phyloP scores from a whole-genome alignment of 2,888 invertebrate genomes.

The Stomorhina lunata region DNA sequence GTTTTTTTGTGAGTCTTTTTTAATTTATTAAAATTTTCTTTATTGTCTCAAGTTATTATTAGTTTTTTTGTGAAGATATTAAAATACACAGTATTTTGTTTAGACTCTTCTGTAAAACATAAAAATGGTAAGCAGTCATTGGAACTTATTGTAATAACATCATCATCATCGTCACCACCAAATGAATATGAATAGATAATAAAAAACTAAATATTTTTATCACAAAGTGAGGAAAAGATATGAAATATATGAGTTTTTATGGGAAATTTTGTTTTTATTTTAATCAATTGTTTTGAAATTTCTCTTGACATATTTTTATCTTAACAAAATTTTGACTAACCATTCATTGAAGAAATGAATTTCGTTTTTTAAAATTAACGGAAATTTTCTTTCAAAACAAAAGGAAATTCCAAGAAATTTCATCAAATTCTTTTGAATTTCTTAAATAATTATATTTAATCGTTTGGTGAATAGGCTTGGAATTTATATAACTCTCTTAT shows the following conservation, averaged over 20 bases:
- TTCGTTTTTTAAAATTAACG: too few relatives aligned
- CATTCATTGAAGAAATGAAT: too few relatives aligned
- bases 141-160: constrained; percentile 61
- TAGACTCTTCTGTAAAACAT: neutral
- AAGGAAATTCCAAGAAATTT: too few relatives aligned
- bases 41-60: constrained; percentile 2
- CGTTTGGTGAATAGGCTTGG: neutral
- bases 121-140: constrained; percentile 40
- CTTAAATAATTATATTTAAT: neutral
- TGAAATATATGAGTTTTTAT: neutral
- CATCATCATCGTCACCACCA: too few relatives aligned
- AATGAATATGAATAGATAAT: constrained; percentile 39
- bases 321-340: neutral
- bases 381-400: neutral
- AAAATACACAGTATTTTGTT: constrained; percentile 34
- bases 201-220: constrained; percentile 44
- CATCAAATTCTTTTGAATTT: neutral
- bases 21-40: neutral
- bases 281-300: constrained; percentile 34
- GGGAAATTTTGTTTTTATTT: constrained; percentile 3
- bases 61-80: neutral
- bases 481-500: neutral
- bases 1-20: constrained; percentile 27
- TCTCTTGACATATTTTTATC: neutral
- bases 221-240: neutral